Evolutionary conservation across 2,797 vertebrate species (phyloP).

Genomic region (Sciurus carolinensis): DNA sequence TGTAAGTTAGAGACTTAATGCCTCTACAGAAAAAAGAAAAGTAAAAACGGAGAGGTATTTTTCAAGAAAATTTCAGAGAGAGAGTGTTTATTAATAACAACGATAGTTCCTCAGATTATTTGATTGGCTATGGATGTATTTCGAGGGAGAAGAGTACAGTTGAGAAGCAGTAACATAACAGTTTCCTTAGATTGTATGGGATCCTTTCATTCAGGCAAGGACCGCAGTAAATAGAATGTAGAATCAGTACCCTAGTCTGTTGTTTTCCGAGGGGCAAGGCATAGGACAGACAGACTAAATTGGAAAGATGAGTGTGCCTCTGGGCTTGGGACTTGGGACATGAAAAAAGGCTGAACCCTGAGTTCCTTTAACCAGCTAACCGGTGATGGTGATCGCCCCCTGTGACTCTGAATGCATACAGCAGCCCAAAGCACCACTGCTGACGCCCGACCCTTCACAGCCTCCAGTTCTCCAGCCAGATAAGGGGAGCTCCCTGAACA

Average conservation of each 20-base stretch:
- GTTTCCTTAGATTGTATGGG: neutral
- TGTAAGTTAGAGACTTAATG: conserved; percentile 17
- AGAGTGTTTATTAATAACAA: conserved; percentile 32
- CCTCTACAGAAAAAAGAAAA: neutral
- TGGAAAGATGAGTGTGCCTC: neutral
- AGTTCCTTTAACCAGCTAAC: conserved; percentile 39
- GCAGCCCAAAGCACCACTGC: conserved; percentile 44
- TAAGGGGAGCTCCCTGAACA: neutral
- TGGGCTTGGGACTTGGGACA: neutral
- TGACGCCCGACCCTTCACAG: neutral
- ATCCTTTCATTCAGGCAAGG: neutral
- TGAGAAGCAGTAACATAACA: neutral
- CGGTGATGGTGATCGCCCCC: conserved; percentile 80
- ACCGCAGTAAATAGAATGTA: neutral
- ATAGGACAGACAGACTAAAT: neutral
- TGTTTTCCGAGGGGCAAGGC: neutral
- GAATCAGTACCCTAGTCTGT: neutral
- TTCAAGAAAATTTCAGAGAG: neutral
- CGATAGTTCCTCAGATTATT: conserved; percentile 1
- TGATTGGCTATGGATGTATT: neutral
- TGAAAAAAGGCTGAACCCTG: conserved; percentile 16
- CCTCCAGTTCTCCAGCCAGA: neutral
- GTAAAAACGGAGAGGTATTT: neutral
- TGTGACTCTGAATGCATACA: conserved; percentile 75
- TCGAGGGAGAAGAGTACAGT: neutral